Evolutionary conservation across 92 coral and sea anemone genomes (phyloP), one percentile per base, ranked within the genome.

Genomic region (Porites divaricata): DNA sequence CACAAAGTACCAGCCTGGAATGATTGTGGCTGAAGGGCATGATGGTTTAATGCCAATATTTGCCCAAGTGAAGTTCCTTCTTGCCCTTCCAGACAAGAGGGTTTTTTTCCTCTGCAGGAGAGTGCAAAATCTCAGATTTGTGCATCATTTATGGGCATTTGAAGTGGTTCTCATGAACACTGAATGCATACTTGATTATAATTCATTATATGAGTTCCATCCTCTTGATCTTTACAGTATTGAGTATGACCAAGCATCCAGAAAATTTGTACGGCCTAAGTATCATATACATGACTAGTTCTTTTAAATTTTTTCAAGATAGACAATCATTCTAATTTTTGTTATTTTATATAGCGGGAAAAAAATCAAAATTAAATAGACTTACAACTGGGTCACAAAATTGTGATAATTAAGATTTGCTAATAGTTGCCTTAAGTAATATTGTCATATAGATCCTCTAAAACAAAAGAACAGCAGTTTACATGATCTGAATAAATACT

Each of bases 141-240:
- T 67, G 49, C 12, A 67, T 8, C 72, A 67, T 67, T 67, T 67
- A 67, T 67, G 72, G 72, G 56, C 73, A 68, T 68, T 68, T 68
- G 73, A 68, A 68, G 73, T 68, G 73, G 28, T 52, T 68, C 16
- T 68, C 73, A 45, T 68, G 73, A 68, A 45, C 73, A 12, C 73
- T 68, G 52, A 68, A 68, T 25, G 73, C 50, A 4, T 68, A 52
- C 49, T 68, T 68, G 73, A 45, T 45, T 68, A 68, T 52, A 68
- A 45, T 68, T 68, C 73, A 2, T 68, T 68, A 16, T 45, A 68
- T 25, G 73, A 68, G 50, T 68, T 68, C 19, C 52, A 68, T 26
- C 49, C 73, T 24, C 11, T 68, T 68, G 73, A 68, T 68, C 11
- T 68, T 68, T 68, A 68, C 73, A 25, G 73, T 68, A 68, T 68